A percentile compares a stretch with the other conserved stretches of the same genome.
phyloP scores from a whole-genome alignment of 1,140 invertebrate species.

The Diorhabda elongata region DNA sequence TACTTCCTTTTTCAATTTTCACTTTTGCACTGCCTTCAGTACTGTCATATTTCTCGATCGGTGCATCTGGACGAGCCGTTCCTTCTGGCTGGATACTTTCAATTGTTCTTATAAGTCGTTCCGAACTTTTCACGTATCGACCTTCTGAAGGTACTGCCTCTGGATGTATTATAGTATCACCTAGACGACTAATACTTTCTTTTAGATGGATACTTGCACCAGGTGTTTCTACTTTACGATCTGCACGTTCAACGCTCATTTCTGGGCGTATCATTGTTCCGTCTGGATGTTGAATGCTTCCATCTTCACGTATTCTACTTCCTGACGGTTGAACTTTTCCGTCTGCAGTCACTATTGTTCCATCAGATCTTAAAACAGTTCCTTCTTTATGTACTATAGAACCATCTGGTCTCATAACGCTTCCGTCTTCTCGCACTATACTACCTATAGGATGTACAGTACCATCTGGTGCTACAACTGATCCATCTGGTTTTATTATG shows the following conservation, averaged over 20 bases:
- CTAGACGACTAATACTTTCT: background rate
- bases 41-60: background rate
- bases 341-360: background rate
- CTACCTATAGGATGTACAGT: background rate
- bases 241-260: background rate
- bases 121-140: background rate
- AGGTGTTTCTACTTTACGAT: background rate
- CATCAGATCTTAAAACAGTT: background rate
- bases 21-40: conserved; percentile 1
- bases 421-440: background rate
- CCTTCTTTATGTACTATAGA: background rate
- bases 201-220: background rate
- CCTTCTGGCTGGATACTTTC: conserved; percentile 8
- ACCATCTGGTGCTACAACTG: background rate
- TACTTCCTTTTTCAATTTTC: background rate
- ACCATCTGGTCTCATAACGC: background rate
- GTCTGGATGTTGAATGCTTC: background rate
- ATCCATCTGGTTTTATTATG: background rate
- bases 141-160: background rate
- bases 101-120: background rate
- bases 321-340: background rate
- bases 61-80: background rate
- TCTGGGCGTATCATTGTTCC: background rate
- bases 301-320: background rate
- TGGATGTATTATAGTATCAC: background rate